Evolutionary conservation across 2,888 invertebrate species (phyloP).

Genomic region (Nebria salina): DNA sequence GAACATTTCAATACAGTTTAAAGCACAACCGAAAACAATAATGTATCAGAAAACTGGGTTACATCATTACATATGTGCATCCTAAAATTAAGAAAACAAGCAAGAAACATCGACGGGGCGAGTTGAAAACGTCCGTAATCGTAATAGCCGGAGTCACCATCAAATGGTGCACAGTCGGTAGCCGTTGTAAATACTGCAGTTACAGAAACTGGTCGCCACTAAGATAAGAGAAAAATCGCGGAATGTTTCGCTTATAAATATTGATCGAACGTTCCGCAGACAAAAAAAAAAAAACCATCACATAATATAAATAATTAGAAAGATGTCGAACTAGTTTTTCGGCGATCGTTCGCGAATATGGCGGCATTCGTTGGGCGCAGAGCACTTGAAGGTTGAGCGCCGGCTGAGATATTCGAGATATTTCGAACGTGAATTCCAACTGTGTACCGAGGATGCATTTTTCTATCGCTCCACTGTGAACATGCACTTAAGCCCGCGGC

Average conservation of each 20-base stretch:
- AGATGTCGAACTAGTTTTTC: constrained; percentile 42
- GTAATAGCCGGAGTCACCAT: no score
- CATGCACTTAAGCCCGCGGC: not conserved
- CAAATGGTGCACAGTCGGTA: no score
- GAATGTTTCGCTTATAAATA: constrained; percentile 41
- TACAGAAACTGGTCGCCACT: not conserved
- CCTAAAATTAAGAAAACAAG: constrained; percentile 39
- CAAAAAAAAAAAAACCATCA: constrained; percentile 31
- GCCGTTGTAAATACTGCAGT: no score
- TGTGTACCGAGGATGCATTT: not conserved
- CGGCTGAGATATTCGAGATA: constrained; percentile 27
- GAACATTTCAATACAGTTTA: constrained; percentile 35
- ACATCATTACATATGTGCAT: constrained; percentile 33
- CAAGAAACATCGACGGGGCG: constrained; percentile 9
- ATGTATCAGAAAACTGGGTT: constrained; percentile 33
- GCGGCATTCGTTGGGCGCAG: not conserved
- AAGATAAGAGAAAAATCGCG: constrained; percentile 33
- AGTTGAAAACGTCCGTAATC: no score
- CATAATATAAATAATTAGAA: constrained; percentile 45
- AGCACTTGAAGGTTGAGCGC: constrained; percentile 22
- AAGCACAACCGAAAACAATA: not conserved
- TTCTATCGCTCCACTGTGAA: not conserved
- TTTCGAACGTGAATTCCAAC: constrained; percentile 32
- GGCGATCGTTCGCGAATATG: not conserved
- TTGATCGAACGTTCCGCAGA: constrained; percentile 30